Evolutionary conservation across 2,113 vertebrate species (phyloP).

Genomic region (Dromaius novaehollandiae): DNA sequence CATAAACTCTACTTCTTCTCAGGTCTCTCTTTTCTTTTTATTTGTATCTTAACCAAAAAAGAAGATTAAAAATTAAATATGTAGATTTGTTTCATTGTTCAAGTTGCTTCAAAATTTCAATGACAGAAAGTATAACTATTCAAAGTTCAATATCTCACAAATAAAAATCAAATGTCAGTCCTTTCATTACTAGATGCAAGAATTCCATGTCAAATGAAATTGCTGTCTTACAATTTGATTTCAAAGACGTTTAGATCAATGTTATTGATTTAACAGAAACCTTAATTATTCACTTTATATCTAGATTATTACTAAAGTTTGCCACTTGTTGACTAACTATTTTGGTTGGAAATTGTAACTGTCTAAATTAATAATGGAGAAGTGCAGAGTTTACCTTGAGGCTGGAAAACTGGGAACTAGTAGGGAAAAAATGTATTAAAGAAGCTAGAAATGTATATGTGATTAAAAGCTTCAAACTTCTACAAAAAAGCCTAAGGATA

Average conservation of each 20-base stretch:
- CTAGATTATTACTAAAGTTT: slow-evolving; percentile 74
- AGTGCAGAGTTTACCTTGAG: slow-evolving; percentile 66
- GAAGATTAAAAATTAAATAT: neutral
- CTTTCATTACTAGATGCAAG: slow-evolving; percentile 26
- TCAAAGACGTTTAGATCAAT: slow-evolving; percentile 68
- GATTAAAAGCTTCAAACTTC: slow-evolving; percentile 40
- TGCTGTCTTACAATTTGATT: slow-evolving; percentile 68
- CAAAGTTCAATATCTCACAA: slow-evolving; percentile 57
- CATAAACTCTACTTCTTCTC: slow-evolving; percentile 10
- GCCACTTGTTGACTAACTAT: slow-evolving; percentile 73
- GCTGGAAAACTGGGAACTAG: slow-evolving; percentile 64
- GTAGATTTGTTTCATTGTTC: neutral
- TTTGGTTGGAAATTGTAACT: slow-evolving; percentile 69
- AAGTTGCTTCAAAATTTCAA: slow-evolving; percentile 24
- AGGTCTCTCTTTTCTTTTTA: neutral
- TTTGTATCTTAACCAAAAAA: neutral
- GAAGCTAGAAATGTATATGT: slow-evolving; percentile 32
- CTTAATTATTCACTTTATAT: slow-evolving; percentile 81
- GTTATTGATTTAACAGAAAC: slow-evolving; percentile 69
- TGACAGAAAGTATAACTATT: slow-evolving; percentile 47
- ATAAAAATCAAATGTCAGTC: slow-evolving; percentile 59
- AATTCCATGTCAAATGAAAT: slow-evolving; percentile 67
- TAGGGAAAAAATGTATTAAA: slow-evolving; percentile 27
- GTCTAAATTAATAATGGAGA: slow-evolving; percentile 74
- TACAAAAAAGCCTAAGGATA: slow-evolving; percentile 43